phyloP scores from a whole-genome alignment of 2,797 vertebrate genomes.

The Hemibagrus guttatus region DNA sequence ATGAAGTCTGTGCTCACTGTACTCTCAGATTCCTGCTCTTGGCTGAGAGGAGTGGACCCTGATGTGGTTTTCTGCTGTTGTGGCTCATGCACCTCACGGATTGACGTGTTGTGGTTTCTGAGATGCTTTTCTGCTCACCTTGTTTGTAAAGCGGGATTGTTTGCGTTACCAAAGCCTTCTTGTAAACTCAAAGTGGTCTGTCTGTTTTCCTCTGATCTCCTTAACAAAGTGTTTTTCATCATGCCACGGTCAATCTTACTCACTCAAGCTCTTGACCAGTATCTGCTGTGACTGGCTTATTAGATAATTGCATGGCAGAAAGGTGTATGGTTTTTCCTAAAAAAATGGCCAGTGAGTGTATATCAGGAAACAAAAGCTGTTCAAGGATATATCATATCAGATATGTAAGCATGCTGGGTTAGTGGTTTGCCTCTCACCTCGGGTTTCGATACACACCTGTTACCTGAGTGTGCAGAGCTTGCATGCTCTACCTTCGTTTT shows the following conservation, averaged over 20 bases:
- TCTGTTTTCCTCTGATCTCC: neutral
- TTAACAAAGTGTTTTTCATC: neutral
- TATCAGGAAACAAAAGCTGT: neutral
- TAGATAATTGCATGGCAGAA: neutral
- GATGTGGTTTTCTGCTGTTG: neutral
- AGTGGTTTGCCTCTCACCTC: too few species aligned
- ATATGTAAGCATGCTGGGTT: too few species aligned
- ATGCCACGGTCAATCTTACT: too few species aligned
- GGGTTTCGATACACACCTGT: too few species aligned
- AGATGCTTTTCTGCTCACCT: slow-evolving; percentile 7
- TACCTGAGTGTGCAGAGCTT: too few species aligned
- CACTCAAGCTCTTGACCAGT: neutral
- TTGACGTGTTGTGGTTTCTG: neutral
- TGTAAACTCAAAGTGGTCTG: neutral
- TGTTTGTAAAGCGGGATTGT: neutral
- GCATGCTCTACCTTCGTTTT: too few species aligned
- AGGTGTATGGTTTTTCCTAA: neutral
- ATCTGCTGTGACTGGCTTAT: neutral
- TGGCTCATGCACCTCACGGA: neutral
- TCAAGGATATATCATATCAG: neutral
- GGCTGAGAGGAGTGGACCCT: neutral
- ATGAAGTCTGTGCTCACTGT: neutral
- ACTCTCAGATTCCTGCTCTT: neutral
- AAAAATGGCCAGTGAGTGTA: neutral
- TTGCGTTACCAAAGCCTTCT: neutral